Conservation (phyloP, 2,797 vertebrate species). For the Miichthys miiuy region DNA sequence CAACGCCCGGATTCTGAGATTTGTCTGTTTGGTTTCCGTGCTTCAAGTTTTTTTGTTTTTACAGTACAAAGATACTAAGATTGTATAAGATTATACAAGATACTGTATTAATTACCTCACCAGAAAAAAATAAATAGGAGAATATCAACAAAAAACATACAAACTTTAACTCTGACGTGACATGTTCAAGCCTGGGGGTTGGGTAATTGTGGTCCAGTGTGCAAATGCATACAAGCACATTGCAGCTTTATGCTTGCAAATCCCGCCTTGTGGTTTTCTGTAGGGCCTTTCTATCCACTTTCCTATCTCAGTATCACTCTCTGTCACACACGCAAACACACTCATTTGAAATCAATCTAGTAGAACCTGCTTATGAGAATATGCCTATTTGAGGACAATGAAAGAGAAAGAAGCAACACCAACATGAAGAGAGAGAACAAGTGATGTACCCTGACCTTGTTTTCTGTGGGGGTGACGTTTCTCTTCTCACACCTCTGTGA, state of each 20-base stretch:
- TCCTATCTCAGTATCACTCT: slow-evolving; percentile 43
- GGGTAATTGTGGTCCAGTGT: slow-evolving; percentile 66
- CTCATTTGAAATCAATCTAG: slow-evolving; percentile 6
- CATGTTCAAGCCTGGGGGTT: slow-evolving; percentile 7
- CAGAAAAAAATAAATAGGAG: not conserved
- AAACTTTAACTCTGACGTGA: slow-evolving; percentile 5
- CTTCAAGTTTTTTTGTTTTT: slow-evolving; percentile 16
- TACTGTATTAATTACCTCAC: not conserved
- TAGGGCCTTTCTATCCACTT: slow-evolving; percentile 52
- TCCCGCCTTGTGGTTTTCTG: slow-evolving; percentile 60
- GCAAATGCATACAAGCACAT: slow-evolving; percentile 58
- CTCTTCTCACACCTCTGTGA: slow-evolving; percentile 82
- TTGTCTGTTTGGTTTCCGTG: not conserved
- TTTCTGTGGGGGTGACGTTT: slow-evolving; percentile 84
- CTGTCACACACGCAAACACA: slow-evolving; percentile 15
- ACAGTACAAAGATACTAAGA: no score
- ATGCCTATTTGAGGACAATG: slow-evolving; percentile 1
- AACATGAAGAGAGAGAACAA: slow-evolving; percentile 2
- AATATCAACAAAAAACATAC: not conserved
- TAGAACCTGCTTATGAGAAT: not conserved
- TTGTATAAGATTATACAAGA: not conserved
- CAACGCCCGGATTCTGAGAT: not conserved
- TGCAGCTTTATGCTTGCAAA: slow-evolving; percentile 62
- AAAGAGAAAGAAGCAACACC: not conserved
- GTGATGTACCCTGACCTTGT: slow-evolving; percentile 73